Evolutionary conservation across 30 jellyfish, hydroid and myxozoan genomes (phyloP).

Genomic region (Aurelia aurita complex sp. Pacific): DNA sequence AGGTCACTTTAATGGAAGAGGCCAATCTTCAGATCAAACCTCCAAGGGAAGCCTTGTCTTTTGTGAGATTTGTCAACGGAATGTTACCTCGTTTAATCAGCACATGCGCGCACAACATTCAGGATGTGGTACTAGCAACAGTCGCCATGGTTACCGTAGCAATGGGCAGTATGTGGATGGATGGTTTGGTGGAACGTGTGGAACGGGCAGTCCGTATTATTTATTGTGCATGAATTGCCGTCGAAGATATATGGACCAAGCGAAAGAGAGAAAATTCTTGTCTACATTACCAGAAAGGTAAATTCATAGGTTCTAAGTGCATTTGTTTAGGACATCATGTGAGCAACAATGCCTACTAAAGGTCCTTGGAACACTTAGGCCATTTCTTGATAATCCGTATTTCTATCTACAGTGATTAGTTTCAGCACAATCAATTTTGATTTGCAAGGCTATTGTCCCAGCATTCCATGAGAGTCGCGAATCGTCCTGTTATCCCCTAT

Average conservation of each 20-base stretch:
- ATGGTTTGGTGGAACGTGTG: slow-evolving; percentile 94
- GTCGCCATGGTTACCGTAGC: slow-evolving; percentile 93
- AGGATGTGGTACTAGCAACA: slow-evolving; percentile 88
- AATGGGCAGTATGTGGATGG: slow-evolving; percentile 85
- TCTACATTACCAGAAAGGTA: slow-evolving; percentile 77
- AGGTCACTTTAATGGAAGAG: slow-evolving; percentile 12
- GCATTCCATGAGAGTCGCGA: too few relatives aligned
- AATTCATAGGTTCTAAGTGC: background rate
- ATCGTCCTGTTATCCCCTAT: too few relatives aligned
- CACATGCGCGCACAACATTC: slow-evolving; percentile 90
- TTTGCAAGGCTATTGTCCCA: too few relatives aligned
- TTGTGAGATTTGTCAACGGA: slow-evolving; percentile 80
- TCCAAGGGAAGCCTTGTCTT: slow-evolving; percentile 18
- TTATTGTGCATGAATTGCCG: slow-evolving; percentile 84
- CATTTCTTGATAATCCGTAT: too few relatives aligned
- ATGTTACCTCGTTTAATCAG: slow-evolving; percentile 46
- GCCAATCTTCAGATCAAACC: slow-evolving; percentile 21
- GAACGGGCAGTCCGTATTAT: slow-evolving; percentile 94
- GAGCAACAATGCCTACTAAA: background rate
- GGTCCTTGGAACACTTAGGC: too few relatives aligned
- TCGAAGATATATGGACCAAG: slow-evolving; percentile 47
- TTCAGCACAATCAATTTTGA: too few relatives aligned
- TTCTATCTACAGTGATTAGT: too few relatives aligned
- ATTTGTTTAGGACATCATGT: background rate
- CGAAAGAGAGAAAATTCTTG: slow-evolving; percentile 29